Percentiles rank a stretch among this genome's conserved stretches.
These are phyloP conservation scores for Neria commutata DNA, from an alignment of 2,888 invertebrate species.

Conservation along the genomic window DNA sequence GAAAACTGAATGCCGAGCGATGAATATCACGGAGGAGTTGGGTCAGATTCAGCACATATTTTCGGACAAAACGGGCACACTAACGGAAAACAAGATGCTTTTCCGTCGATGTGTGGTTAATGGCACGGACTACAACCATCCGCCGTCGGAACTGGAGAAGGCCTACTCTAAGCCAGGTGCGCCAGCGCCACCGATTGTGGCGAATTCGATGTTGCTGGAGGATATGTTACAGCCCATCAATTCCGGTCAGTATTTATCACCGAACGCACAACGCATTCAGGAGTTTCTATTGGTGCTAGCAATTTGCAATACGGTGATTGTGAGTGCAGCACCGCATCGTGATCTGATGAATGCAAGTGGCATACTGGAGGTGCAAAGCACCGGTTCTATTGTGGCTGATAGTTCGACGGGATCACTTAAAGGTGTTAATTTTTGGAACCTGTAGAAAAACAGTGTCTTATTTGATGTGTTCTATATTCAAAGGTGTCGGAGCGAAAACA, in stretches of 20 bases:
- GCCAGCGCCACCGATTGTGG: conserved; percentile 63
- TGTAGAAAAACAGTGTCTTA: not conserved
- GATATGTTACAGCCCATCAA: conserved; percentile 60
- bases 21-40: conserved; percentile 96
- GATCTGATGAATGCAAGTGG: conserved; percentile 75
- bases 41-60: conserved; percentile 95
- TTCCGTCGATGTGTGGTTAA: conserved; percentile 89
- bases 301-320: conserved; percentile 96
- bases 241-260: conserved; percentile 57
- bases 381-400: conserved; percentile 27
- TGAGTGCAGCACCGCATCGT: conserved; percentile 80
- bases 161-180: conserved; percentile 63
- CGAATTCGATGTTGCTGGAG: conserved; percentile 64
- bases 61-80: conserved; percentile 96
- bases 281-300: conserved; percentile 91
- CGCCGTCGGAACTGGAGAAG: conserved; percentile 72
- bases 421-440: no score
- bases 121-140: conserved; percentile 88
- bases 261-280: conserved; percentile 77
- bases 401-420: no score
- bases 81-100: conserved; percentile 98
- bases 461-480: not conserved
- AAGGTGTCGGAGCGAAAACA: conserved; percentile 2
- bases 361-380: conserved; percentile 64
- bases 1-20: conserved; percentile 85